Evolutionary conservation across 2,113 vertebrate species (phyloP), one percentile per base, ranked within the genome.

Genomic region (Amphiprion ocellaris): DNA sequence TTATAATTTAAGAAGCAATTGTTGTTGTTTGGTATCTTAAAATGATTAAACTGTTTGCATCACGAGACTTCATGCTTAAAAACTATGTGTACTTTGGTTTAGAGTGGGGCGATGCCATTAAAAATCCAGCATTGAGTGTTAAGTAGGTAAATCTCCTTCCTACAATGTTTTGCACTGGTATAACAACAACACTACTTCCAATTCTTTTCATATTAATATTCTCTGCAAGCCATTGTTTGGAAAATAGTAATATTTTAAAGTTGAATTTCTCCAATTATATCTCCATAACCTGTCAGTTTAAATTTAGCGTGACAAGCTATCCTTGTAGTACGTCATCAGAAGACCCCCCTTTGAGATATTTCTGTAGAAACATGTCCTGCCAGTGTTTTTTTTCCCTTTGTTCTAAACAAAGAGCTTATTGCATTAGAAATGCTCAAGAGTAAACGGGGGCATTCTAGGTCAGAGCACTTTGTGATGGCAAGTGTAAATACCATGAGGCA

Each of bases 391-490:
- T 41, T 64, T 70, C 46, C 49, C 19, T 74, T 62, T 74, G 68
- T 80, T 85, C 61, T 26, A 60, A 78, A 79, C 50, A 67, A 79
- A 79, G 44, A 17, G 58, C 52, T 56, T 37, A 74, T 74, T 53
- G 58, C 26, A 77, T 83, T 75, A 52, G 69, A 71, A 66, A 65
- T 1, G 33, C 85, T 81, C 28, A 2, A 26, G 54, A 69, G 69
- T 63, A 81, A 68, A 21, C 28, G 12, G 49, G 26, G 23, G 24
- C 39, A 68, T 62, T 74, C 71, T 62, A 68, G 77, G 84, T 87
- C 81, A 65, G 70, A 90, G 88, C 73, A 79, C 82, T 87, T 74
- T 87, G 59, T 67, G 77, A 87, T 69, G 81, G 83, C 78, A 82
- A 78, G 87, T 82, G 80, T 89, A 78, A 89, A 90, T 81, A 85